phyloP scores from a whole-genome alignment of 2,113 vertebrate species.

The Bostrychus sinensis region DNA sequence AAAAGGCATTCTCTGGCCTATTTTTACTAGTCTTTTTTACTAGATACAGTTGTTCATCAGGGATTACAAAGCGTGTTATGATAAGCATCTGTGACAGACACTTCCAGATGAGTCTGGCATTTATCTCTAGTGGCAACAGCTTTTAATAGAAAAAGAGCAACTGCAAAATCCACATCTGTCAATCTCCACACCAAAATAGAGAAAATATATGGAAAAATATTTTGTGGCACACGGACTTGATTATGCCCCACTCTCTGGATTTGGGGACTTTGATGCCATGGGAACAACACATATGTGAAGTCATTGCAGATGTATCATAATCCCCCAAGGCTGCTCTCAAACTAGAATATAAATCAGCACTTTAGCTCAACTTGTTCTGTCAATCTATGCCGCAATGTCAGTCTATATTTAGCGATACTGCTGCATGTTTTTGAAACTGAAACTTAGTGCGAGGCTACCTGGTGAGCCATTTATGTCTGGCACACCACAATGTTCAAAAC shows the following conservation, averaged over 20 bases:
- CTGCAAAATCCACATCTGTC: constrained; percentile 14
- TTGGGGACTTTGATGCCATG: constrained; percentile 11
- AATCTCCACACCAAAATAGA: background rate
- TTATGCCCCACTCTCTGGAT: background rate
- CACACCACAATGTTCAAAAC: background rate
- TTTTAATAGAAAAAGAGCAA: background rate
- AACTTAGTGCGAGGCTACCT: background rate
- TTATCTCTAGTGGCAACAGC: constrained; percentile 5
- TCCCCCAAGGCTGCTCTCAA: constrained; percentile 12
- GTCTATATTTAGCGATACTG: constrained; percentile 37
- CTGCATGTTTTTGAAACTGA: constrained; percentile 1
- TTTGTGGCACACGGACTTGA: background rate
- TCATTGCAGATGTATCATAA: constrained; percentile 8
- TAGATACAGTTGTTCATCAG: constrained; percentile 43
- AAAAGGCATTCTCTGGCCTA: background rate
- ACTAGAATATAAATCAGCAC: constrained; percentile 14
- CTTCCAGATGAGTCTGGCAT: constrained; percentile 32
- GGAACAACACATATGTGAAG: constrained; percentile 8
- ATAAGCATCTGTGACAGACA: constrained; percentile 23
- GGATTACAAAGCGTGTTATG: constrained; percentile 32
- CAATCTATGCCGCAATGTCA: constrained; percentile 24
- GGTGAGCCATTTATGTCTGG: background rate
- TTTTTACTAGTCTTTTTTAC: background rate
- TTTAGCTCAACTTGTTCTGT: constrained; percentile 10
- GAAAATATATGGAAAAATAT: background rate